phyloP scores from a whole-genome alignment of 2,888 invertebrate genomes.

The Argyresthia goedartella region DNA sequence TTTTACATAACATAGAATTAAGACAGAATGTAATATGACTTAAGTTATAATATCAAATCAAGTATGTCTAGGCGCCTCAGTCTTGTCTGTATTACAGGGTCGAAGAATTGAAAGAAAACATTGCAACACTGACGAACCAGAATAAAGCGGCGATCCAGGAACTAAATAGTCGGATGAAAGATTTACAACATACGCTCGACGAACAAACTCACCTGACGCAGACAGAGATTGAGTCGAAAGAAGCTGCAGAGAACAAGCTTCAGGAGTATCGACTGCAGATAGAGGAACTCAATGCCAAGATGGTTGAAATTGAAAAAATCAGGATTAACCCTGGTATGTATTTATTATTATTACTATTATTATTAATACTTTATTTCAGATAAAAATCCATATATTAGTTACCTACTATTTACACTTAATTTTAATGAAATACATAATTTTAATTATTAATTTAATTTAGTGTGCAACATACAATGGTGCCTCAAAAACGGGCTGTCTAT shows the following conservation, averaged over 20 bases:
- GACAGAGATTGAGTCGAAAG: constrained; percentile 31
- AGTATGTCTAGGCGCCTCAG: not conserved
- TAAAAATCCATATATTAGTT: too few relatives aligned
- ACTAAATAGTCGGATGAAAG: constrained; percentile 37
- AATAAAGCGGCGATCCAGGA: constrained; percentile 36
- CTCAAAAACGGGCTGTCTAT: too few relatives aligned
- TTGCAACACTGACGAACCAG: constrained; percentile 32
- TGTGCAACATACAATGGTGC: too few relatives aligned
- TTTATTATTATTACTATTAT: too few relatives aligned
- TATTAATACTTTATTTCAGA: too few relatives aligned
- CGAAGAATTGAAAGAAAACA: constrained; percentile 38
- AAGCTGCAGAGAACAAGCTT: constrained; percentile 26
- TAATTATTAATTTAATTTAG: too few relatives aligned
- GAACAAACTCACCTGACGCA: constrained; percentile 26
- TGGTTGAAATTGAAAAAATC: constrained; percentile 39
- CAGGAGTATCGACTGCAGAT: constrained; percentile 27
- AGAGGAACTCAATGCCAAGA: constrained; percentile 38
- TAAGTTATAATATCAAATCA: not conserved
- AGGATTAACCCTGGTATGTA: constrained; percentile 41
- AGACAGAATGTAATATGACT: too few relatives aligned
- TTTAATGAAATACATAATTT: too few relatives aligned
- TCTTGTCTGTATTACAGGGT: constrained; percentile 23
- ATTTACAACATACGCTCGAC: constrained; percentile 28
- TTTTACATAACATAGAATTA: too few relatives aligned
- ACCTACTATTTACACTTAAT: too few relatives aligned